These are phyloP conservation scores for Hemichromis elongatus DNA, from an alignment of 2,113 vertebrate species.

Conservation along the genomic window DNA sequence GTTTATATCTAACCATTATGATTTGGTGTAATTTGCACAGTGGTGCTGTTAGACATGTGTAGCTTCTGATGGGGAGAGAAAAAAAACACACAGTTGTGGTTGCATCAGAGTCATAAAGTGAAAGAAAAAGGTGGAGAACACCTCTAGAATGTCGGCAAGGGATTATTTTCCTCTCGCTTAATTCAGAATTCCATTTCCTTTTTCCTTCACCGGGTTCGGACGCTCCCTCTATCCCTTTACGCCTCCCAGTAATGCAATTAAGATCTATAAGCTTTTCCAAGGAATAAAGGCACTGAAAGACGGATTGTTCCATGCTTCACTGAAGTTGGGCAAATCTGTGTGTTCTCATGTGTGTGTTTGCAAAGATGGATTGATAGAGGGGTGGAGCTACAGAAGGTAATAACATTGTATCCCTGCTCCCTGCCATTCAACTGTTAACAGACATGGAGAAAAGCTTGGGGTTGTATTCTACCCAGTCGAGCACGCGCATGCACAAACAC, in stretches of 20 bases:
- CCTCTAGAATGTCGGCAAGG: constrained; percentile 44
- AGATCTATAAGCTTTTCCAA: constrained; percentile 66
- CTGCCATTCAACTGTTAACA: constrained; percentile 10
- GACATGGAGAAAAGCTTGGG: constrained; percentile 2
- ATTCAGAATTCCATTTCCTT: constrained; percentile 71
- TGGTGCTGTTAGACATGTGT: neutral
- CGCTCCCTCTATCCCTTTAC: constrained; percentile 6
- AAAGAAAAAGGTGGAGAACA: constrained; percentile 23
- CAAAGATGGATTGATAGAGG: constrained; percentile 42
- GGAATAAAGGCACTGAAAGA: constrained; percentile 55
- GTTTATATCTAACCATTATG: neutral
- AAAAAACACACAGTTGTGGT: neutral
- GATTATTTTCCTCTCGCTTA: constrained; percentile 62
- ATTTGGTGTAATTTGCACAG: neutral
- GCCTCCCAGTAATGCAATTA: constrained; percentile 72
- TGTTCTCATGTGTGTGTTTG: neutral
- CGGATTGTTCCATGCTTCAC: constrained; percentile 58
- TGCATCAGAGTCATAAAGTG: neutral
- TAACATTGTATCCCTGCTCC: constrained; percentile 9
- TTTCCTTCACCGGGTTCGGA: constrained; percentile 33
- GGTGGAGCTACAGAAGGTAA: constrained; percentile 39
- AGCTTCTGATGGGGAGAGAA: neutral
- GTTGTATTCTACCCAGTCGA: neutral
- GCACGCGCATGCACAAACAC: neutral
- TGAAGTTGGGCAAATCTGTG: constrained; percentile 35